These are phyloP conservation scores for Anthopleura sola DNA, from an alignment of 64 coral and sea anemone species.

Conservation along the genomic window DNA sequence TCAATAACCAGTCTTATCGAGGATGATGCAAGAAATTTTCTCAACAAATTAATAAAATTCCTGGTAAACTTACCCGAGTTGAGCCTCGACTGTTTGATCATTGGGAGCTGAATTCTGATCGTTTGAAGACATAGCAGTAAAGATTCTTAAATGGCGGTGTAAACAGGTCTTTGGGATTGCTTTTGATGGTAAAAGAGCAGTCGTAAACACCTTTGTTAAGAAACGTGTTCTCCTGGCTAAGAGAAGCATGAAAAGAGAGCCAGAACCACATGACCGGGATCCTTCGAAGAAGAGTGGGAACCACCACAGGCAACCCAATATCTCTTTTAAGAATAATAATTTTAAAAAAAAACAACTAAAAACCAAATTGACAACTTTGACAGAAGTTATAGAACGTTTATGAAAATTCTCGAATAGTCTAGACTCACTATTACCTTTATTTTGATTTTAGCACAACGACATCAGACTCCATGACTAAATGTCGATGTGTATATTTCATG, in stretches of 20 bases:
- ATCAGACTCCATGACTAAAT: no score
- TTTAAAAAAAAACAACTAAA: no score
- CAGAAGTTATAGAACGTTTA: no score
- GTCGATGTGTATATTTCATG: no score
- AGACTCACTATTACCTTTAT: neutral
- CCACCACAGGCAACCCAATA: constrained; percentile 5
- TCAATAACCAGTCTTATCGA: neutral
- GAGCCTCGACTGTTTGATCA: neutral
- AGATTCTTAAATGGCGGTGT: neutral
- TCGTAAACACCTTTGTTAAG: neutral
- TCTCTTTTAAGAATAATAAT: neutral
- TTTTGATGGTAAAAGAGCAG: neutral
- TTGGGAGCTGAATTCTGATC: constrained; percentile 65
- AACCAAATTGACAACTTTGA: no score
- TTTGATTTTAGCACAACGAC: neutral
- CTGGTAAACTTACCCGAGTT: constrained; percentile 31
- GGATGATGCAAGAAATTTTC: neutral
- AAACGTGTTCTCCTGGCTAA: constrained; percentile 6
- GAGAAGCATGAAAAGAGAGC: constrained; percentile 10
- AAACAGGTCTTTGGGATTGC: neutral
- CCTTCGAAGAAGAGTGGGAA: neutral
- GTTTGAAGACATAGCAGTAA: constrained; percentile 54
- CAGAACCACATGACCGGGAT: neutral
- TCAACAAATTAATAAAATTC: neutral
- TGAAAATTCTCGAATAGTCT: no score